phyloP scores from a whole-genome alignment of 2,113 vertebrate species.

The Cygnus buccinator region DNA sequence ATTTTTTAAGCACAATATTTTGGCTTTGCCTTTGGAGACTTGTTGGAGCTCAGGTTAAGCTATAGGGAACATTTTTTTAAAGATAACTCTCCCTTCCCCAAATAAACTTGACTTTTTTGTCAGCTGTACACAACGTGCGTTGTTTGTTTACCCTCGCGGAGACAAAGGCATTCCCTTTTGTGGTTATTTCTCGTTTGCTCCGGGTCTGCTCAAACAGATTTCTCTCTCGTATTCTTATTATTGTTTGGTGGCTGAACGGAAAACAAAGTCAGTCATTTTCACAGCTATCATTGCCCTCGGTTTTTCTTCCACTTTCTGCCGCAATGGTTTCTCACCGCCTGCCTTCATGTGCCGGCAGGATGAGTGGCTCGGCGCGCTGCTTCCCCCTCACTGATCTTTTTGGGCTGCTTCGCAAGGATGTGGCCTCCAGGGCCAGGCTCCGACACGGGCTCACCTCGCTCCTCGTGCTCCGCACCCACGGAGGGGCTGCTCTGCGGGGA shows the following conservation, averaged over 20 bases:
- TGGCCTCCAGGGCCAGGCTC: fast-evolving
- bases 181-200: neutral
- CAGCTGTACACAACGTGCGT: fast-evolving
- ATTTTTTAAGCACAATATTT: conserved; percentile 22
- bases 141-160: neutral
- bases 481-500: neutral
- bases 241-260: neutral
- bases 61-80: neutral
- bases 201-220: neutral
- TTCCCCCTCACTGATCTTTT: fast-evolving
- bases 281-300: neutral
- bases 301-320: neutral
- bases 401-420: neutral
- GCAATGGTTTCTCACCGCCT: fast-evolving
- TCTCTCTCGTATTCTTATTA: neutral
- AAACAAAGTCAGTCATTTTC: neutral
- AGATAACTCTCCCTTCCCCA: neutral
- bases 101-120: neutral
- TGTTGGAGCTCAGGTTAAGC: conserved; percentile 18
- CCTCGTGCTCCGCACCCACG: neutral
- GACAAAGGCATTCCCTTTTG: neutral
- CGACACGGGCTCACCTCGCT: fast-evolving
- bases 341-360: neutral
- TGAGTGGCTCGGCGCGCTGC: fast-evolving
- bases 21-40: conserved; percentile 32